A percentile compares a stretch with the other conserved stretches of the same genome.
Evolutionary conservation across 2,888 invertebrate genomes (phyloP).

Genomic region (Baccha elongata): DNA sequence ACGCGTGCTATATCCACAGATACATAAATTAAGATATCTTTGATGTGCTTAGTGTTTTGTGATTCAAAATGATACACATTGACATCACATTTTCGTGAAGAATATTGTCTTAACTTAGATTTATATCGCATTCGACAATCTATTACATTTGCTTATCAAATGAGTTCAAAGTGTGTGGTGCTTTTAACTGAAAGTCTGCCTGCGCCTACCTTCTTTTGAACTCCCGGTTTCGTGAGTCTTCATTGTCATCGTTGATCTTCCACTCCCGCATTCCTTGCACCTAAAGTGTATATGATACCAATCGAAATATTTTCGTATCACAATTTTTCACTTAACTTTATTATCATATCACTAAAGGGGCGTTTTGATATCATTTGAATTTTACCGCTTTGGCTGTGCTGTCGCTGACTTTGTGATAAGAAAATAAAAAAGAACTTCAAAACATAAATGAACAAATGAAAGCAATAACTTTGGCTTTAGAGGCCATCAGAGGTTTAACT

Average conservation of each 20-base stretch:
- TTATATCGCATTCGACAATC: neutral
- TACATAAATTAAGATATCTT: neutral
- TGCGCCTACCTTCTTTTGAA: neutral
- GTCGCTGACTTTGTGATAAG: constrained; percentile 18
- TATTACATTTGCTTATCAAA: constrained; percentile 1
- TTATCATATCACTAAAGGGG: constrained; percentile 65
- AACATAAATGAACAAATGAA: constrained; percentile 22
- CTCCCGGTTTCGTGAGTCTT: neutral
- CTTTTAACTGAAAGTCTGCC: neutral
- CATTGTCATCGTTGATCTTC: neutral
- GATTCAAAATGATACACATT: neutral
- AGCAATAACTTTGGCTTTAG: constrained; percentile 16
- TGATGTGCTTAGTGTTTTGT: neutral
- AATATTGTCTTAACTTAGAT: neutral
- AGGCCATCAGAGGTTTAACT: constrained; percentile 24
- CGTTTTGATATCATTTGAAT: constrained; percentile 57
- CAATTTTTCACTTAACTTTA: constrained; percentile 66
- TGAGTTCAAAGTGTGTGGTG: neutral
- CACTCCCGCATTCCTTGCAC: neutral
- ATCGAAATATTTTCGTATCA: constrained; percentile 46
- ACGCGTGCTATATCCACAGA: neutral
- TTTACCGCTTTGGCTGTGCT: constrained; percentile 5
- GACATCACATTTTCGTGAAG: neutral
- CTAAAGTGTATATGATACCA: constrained; percentile 25
- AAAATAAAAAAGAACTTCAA: neutral